A percentile compares a stretch with the other conserved stretches of the same genome.
Conservation (phyloP, 2,888 invertebrate genomes). For the Ophion obscuratus region DNA sequence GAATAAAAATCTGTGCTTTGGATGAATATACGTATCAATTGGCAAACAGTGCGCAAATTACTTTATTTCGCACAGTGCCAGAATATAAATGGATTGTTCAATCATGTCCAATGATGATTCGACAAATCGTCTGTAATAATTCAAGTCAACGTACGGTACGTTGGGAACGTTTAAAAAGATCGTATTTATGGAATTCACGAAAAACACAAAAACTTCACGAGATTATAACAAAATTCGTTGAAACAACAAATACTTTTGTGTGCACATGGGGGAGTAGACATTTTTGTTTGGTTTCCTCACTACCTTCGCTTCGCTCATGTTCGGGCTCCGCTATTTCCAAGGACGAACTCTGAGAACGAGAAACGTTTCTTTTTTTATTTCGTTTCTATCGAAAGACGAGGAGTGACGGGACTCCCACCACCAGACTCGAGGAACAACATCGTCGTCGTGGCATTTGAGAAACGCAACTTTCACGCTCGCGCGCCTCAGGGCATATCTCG, state of each 20-base stretch:
- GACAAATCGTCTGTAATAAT: not conserved
- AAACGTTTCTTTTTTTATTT: conserved; percentile 30
- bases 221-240: not conserved
- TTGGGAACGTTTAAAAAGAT: not conserved
- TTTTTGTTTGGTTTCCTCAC: conserved; percentile 31
- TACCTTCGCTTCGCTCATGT: conserved; percentile 54
- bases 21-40: not conserved
- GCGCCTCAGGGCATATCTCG: conserved; percentile 52
- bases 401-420: conserved; percentile 53
- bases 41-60: not conserved
- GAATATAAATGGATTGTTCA: too few species aligned
- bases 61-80: not conserved
- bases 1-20: not conserved
- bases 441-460: conserved; percentile 70
- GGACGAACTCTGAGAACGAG: conserved; percentile 24
- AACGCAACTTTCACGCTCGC: conserved; percentile 71
- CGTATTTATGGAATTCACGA: not conserved
- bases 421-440: conserved; percentile 44
- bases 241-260: conserved; percentile 2
- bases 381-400: conserved; percentile 46
- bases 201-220: not conserved
- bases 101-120: not conserved
- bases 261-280: not conserved
- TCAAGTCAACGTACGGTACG: not conserved
- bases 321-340: conserved; percentile 22